Evolutionary conservation across 2,888 invertebrate species (phyloP).

Genomic region (Calephelis perditalis): DNA sequence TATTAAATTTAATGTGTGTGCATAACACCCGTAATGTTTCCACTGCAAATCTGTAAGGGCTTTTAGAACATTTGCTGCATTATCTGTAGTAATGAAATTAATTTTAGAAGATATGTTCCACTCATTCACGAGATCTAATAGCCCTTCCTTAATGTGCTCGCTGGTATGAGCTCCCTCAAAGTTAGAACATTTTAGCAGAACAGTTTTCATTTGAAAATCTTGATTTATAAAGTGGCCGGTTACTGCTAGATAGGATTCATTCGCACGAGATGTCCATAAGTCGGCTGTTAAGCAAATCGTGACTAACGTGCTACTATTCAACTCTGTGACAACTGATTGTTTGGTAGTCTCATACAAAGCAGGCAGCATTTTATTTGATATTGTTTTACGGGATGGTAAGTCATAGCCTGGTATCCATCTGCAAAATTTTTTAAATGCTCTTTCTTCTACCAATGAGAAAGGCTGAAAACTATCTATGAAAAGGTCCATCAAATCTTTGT

Average conservation of each 20-base stretch:
- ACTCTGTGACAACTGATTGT: too few species aligned
- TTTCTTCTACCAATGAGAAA: slow-evolving; percentile 33
- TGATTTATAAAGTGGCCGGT: not conserved
- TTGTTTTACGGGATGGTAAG: slow-evolving; percentile 30
- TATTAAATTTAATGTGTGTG: too few species aligned
- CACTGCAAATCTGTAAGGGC: not conserved
- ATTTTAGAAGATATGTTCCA: slow-evolving; percentile 1
- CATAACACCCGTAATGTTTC: slow-evolving; percentile 12
- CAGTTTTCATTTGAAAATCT: not conserved
- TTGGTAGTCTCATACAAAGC: too few species aligned
- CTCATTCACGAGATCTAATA: not conserved
- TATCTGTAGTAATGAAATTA: slow-evolving; percentile 5
- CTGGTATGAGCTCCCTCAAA: slow-evolving; percentile 13
- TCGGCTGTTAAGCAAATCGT: too few species aligned
- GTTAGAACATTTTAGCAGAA: not conserved
- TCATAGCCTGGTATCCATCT: slow-evolving; percentile 33
- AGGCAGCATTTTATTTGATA: slow-evolving; percentile 26
- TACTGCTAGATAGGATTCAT: slow-evolving; percentile 4
- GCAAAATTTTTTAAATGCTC: slow-evolving; percentile 29
- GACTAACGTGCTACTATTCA: too few species aligned
- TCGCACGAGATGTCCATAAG: too few species aligned
- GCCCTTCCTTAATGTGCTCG: not conserved
- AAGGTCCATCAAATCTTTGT: slow-evolving; percentile 21
- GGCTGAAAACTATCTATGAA: slow-evolving; percentile 30
- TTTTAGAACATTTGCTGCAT: slow-evolving; percentile 12